Percentiles rank a stretch among this genome's conserved stretches.
phyloP scores from a whole-genome alignment of 2,888 invertebrate genomes.

The Synanthedon andrenaeformis region DNA sequence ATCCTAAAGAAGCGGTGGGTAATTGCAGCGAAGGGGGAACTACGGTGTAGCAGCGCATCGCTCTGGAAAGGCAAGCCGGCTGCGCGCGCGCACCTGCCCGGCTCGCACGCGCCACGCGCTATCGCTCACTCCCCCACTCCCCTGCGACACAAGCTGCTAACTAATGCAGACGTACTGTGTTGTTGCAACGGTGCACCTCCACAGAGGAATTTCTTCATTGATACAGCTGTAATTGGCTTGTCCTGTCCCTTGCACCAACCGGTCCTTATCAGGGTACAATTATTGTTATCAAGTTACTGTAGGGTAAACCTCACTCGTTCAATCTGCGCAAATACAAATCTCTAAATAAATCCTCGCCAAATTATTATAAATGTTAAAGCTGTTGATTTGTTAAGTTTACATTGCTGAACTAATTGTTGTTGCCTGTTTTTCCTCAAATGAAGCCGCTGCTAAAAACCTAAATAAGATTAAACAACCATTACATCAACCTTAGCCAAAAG shows the following conservation, averaged over 20 bases:
- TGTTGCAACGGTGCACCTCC: constrained; percentile 7
- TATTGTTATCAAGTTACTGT: background rate
- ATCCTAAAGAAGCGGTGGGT: constrained; percentile 29
- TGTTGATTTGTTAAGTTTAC: too few species aligned
- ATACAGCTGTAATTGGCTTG: constrained; percentile 14
- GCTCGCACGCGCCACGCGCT: constrained; percentile 24
- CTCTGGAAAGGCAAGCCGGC: constrained; percentile 42
- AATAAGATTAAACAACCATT: too few species aligned
- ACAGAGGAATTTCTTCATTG: constrained; percentile 19
- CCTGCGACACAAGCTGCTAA: constrained; percentile 9
- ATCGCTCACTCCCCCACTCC: constrained; percentile 12
- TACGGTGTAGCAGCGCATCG: constrained; percentile 30
- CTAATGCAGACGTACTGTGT: constrained; percentile 8
- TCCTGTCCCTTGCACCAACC: constrained; percentile 14
- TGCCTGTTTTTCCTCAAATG: too few species aligned
- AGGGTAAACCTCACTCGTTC: too few species aligned
- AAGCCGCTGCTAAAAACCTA: too few species aligned
- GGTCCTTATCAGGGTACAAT: constrained; percentile 17
- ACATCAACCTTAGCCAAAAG: too few species aligned
- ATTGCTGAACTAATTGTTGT: too few species aligned
- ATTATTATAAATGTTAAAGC: too few species aligned
- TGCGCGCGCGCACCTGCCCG: constrained; percentile 54
- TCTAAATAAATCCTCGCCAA: too few species aligned
- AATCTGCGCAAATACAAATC: too few species aligned
- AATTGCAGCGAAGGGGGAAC: constrained; percentile 47